Evolutionary conservation across 2,113 vertebrate genomes (phyloP), one percentile per base, ranked within the genome.

Genomic region (Silurus asotus): DNA sequence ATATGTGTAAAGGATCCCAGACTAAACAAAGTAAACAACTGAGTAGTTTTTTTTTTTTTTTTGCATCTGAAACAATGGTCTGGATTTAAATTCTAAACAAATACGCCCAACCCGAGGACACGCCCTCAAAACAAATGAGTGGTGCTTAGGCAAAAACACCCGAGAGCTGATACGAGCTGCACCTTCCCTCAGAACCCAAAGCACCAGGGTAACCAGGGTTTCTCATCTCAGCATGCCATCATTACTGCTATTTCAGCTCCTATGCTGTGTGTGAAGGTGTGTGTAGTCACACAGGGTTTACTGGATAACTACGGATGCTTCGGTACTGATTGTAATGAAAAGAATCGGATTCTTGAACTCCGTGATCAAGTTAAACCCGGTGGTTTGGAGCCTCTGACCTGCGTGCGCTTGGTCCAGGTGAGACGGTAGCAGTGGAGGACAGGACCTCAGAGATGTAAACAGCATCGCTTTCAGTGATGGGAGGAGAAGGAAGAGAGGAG

Each of bases 401-500:
- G 0, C 94, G 90, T 81, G 93, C 92, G 1, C 91, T 89, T 91
- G 92, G 88, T 37, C 93, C 94, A 87, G 96, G 93, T 93, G 94
- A 94, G 91, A 93, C 95, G 94, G 93, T 91, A 90, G 91, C 90
- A 91, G 87, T 94, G 88, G 94, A 93, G 88, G 90, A 53, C 28
- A 81, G 91, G 87, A 95, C 96, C 91, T 95, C 93, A 25, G 82
- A 59, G 51, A 84, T 87, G 84, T 55, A 82, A 75, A 84, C 53
- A 69, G 67, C 49, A 58, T 5, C 83, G 78, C 64, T 37, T 4
- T 77, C 28, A 55, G 78, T 67, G 19, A 20, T 20, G 15, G 82
- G 61, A 23, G 76, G 82, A 48, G 88, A 2, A 20, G 88, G 82
- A 65, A 79, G 65, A 4, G 55, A 75, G 20, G 84, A 23, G 14